Conservation (phyloP, 1,140 invertebrate genomes). For the Pectinophora gossypiella region DNA sequence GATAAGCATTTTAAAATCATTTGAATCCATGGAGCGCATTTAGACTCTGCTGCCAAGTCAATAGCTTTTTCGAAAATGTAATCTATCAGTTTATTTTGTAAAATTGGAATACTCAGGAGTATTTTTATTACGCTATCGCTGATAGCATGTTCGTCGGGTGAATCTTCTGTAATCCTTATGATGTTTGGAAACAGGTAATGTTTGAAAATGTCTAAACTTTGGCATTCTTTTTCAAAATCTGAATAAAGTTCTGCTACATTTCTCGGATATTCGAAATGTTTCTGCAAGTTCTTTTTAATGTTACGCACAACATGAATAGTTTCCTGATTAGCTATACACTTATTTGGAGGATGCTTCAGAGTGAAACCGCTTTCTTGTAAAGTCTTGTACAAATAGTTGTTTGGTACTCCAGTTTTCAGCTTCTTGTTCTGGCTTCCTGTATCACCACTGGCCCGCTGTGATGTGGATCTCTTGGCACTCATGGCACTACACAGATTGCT, state of each 20-base stretch:
- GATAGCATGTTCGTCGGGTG: slow-evolving; percentile 29
- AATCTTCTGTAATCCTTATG: slow-evolving; percentile 32
- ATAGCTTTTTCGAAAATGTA: slow-evolving; percentile 59
- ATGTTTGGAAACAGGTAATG: slow-evolving; percentile 63
- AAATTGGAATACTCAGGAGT: slow-evolving; percentile 47
- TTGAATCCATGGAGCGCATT: slow-evolving; percentile 54
- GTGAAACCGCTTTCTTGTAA: slow-evolving; percentile 49
- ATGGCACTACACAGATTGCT: too few relatives aligned
- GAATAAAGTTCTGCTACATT: slow-evolving; percentile 53
- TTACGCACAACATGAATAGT: slow-evolving; percentile 46
- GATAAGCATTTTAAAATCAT: slow-evolving; percentile 63
- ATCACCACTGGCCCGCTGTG: slow-evolving; percentile 14
- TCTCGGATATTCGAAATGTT: slow-evolving; percentile 57
- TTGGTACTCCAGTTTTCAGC: slow-evolving; percentile 19
- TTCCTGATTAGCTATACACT: slow-evolving; percentile 38
- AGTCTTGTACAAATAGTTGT: slow-evolving; percentile 34
- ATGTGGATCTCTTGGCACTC: slow-evolving; percentile 22
- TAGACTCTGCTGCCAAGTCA: slow-evolving; percentile 49
- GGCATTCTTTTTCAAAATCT: slow-evolving; percentile 48
- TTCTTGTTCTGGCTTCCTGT: slow-evolving; percentile 27
- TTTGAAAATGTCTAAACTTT: slow-evolving; percentile 46
- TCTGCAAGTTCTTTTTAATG: slow-evolving; percentile 57
- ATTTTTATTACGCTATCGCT: slow-evolving; percentile 62
- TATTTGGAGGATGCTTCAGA: slow-evolving; percentile 44
- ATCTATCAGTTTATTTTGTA: slow-evolving; percentile 60